Conservation (phyloP, 2,797 vertebrate genomes). For the Picus viridis region DNA sequence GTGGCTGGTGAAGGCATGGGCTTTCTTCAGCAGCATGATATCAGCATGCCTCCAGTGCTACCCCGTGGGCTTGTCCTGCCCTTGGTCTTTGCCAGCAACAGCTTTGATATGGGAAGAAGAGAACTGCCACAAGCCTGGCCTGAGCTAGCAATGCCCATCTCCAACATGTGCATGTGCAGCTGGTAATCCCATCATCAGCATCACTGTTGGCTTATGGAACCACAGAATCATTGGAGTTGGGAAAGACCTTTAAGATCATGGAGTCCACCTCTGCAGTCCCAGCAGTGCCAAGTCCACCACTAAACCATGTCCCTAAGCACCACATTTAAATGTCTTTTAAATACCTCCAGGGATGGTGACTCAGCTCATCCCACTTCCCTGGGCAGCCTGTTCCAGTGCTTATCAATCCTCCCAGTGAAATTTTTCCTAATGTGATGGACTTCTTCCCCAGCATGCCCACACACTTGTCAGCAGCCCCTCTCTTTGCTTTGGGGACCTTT, state of each 20-base stretch:
- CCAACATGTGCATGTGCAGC: neutral
- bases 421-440: neutral
- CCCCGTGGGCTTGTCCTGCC: accelerated
- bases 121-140: neutral
- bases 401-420: neutral
- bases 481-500: neutral
- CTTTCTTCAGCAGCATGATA: neutral
- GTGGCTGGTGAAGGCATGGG: neutral
- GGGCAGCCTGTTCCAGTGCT: neutral
- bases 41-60: neutral
- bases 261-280: neutral
- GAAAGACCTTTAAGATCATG: neutral
- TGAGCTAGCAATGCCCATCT: neutral
- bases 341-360: neutral
- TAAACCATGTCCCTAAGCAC: neutral
- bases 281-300: neutral
- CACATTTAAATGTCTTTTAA: neutral
- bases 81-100: neutral
- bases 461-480: accelerated
- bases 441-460: neutral
- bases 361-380: neutral
- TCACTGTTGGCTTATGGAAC: accelerated
- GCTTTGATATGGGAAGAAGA: neutral
- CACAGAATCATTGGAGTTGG: neutral
- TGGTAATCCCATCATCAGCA: neutral